A percentile compares a stretch with the other conserved stretches of the same genome.
Evolutionary conservation across 2,888 invertebrate genomes (phyloP).

Genomic region (Maniola hyperantus): DNA sequence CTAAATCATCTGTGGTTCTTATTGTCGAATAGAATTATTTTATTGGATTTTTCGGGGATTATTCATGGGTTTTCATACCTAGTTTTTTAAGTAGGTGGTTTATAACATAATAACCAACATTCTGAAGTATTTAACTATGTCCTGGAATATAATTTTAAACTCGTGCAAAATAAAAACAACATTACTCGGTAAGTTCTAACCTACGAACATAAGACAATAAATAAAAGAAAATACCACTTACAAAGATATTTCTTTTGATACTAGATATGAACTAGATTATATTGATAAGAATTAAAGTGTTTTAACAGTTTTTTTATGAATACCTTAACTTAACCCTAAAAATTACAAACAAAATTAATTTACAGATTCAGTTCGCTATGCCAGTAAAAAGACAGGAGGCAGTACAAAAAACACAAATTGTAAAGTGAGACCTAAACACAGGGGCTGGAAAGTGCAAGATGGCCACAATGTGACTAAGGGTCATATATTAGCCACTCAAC

Average conservation of each 20-base stretch:
- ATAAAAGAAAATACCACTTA: not conserved
- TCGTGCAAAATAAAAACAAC: constrained; percentile 1
- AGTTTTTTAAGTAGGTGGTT: too few species aligned
- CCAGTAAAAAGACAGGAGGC: constrained; percentile 89
- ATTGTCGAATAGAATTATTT: too few species aligned
- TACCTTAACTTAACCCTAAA: not conserved
- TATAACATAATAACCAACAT: too few species aligned
- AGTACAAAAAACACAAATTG: constrained; percentile 87
- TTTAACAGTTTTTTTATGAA: not conserved
- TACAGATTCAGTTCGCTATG: constrained; percentile 79
- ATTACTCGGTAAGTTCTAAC: not conserved
- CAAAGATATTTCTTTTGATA: not conserved
- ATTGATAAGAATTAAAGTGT: not conserved
- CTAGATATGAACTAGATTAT: not conserved
- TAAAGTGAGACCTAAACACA: constrained; percentile 87
- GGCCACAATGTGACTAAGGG: constrained; percentile 85
- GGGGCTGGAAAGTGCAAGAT: constrained; percentile 90
- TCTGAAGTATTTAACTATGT: not conserved
- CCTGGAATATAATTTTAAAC: constrained; percentile 8
- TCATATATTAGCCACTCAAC: constrained; percentile 87
- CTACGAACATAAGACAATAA: not conserved
- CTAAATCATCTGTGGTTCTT: too few species aligned
- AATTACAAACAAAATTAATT: constrained; percentile 8
- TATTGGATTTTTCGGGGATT: too few species aligned
- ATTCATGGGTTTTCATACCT: too few species aligned